Evolutionary conservation across 1,140 invertebrate genomes (phyloP), one percentile per base, ranked within the genome.

Genomic region (Thaumetopoea pityocampa): DNA sequence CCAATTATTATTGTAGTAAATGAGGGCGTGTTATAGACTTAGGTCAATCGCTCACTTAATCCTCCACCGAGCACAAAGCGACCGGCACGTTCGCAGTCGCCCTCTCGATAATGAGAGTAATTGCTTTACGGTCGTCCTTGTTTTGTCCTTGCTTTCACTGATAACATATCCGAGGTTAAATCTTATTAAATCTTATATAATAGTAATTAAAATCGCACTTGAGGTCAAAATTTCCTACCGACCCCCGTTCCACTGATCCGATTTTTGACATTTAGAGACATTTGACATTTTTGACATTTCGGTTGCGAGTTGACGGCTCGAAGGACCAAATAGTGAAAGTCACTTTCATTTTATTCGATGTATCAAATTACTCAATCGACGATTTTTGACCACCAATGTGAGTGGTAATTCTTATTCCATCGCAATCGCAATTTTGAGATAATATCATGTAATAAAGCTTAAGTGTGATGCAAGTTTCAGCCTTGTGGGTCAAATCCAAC

Each of bases 131-230:
- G 45, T 52, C 47, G 73, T 72, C 70, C 73, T 78, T 72, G 63
- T 57, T 60, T 28, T 61, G 74, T 77, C 72, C 72, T 77, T 74
- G 70, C 76, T 80, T 80, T 80, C 74, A 76, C 76, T 80, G 76
- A 80, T 80, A 80, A 77, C 62, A 52, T 57, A 53, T 41, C 47
- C 49, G 33, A 51, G 32, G 41, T 57, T 58, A 64, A 54, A 46
- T 60, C 48, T 71, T 79, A 71, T 70, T 60, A n/a, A n/a, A n/a
- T n/a, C n/a, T 79, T 68, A 72, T 59, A 59, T 26, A 24, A 11
- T 18, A 49, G 24, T 46, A 34, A 57, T 62, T 53, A 40, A 47
- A 49, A 36, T 41, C 17, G 8, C n/a, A 10, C 8, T 5, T 40
- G 40, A 44, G 48, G 48, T 44, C 41, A 44, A 44, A 5, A 7